phyloP scores from a whole-genome alignment of 2,797 vertebrate genomes.

The Spinus pinus region DNA sequence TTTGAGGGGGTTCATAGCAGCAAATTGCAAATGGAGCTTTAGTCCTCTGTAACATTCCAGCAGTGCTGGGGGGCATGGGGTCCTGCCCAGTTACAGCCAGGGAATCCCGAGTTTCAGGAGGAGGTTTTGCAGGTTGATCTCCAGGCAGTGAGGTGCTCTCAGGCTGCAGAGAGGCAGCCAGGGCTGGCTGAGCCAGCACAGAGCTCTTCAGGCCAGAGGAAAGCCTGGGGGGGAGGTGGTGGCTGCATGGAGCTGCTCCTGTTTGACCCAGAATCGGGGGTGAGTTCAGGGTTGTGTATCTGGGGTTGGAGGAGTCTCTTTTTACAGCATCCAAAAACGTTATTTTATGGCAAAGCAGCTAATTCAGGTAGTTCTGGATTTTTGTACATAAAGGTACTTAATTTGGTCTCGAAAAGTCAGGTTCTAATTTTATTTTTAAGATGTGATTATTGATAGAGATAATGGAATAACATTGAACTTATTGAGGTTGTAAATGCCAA shows the following conservation, averaged over 20 bases:
- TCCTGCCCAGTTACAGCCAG: not conserved
- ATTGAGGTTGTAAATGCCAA: not conserved
- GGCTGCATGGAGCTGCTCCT: not conserved
- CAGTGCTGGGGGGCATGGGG: not conserved
- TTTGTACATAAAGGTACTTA: not conserved
- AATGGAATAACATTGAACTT: not conserved
- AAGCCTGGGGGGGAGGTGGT: not conserved
- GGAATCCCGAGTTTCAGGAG: not conserved
- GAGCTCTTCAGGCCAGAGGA: not conserved
- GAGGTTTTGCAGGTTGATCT: conserved; percentile 3
- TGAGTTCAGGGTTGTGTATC: not conserved
- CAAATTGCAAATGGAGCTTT: not conserved
- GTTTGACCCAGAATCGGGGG: not conserved
- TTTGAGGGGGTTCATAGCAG: not conserved
- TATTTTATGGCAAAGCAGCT: not conserved
- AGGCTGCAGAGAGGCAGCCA: not conserved
- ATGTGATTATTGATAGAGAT: not conserved
- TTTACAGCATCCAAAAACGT: not conserved
- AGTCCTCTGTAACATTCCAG: not conserved
- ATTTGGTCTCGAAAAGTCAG: not conserved
- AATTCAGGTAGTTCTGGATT: not conserved
- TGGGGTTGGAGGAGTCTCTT: not conserved
- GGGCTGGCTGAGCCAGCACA: not conserved
- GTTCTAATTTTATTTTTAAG: not conserved
- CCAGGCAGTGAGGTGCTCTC: not conserved